Evolutionary conservation across 2,888 invertebrate species (phyloP).

Genomic region (Parnassius glacialis): DNA sequence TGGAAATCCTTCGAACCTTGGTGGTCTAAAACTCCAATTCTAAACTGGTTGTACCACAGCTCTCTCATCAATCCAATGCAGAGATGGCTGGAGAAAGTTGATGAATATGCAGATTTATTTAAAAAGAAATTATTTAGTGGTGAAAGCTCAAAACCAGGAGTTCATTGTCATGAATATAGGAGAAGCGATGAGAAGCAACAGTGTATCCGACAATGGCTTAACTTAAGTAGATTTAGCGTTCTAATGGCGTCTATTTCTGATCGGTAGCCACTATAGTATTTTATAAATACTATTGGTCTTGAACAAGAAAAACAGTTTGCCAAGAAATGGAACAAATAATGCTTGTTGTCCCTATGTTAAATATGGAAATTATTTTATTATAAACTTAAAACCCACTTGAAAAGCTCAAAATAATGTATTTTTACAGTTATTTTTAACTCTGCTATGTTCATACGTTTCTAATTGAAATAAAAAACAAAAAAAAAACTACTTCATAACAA

Average conservation of each 20-base stretch:
- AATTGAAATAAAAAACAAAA: neutral
- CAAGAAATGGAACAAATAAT: neutral
- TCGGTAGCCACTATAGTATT: slow-evolving; percentile 40
- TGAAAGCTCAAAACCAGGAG: slow-evolving; percentile 16
- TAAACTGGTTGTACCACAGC: slow-evolving; percentile 62
- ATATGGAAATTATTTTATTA: slow-evolving; percentile 16
- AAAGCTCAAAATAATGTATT: slow-evolving; percentile 16
- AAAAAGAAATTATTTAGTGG: slow-evolving; percentile 23
- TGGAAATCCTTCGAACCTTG: slow-evolving; percentile 51
- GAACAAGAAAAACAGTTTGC: neutral
- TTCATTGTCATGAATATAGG: slow-evolving; percentile 24
- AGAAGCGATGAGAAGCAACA: slow-evolving; percentile 28
- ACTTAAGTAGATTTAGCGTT: slow-evolving; percentile 54
- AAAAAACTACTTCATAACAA: neutral
- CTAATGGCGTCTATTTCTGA: slow-evolving; percentile 55
- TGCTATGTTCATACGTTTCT: slow-evolving; percentile 1
- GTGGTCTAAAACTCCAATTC: slow-evolving; percentile 54
- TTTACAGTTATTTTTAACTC: slow-evolving; percentile 1
- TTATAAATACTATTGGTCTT: neutral
- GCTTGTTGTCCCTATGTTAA: slow-evolving; percentile 1
- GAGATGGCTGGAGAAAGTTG: slow-evolving; percentile 61
- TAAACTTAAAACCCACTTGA: neutral
- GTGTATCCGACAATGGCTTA: slow-evolving; percentile 51
- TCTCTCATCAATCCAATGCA: slow-evolving; percentile 61
- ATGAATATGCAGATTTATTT: slow-evolving; percentile 47